A percentile compares a stretch with the other conserved stretches of the same genome.
These are phyloP conservation scores for Eupsittula cactorum DNA, from an alignment of 2,113 vertebrate genomes.

Conservation along the genomic window DNA sequence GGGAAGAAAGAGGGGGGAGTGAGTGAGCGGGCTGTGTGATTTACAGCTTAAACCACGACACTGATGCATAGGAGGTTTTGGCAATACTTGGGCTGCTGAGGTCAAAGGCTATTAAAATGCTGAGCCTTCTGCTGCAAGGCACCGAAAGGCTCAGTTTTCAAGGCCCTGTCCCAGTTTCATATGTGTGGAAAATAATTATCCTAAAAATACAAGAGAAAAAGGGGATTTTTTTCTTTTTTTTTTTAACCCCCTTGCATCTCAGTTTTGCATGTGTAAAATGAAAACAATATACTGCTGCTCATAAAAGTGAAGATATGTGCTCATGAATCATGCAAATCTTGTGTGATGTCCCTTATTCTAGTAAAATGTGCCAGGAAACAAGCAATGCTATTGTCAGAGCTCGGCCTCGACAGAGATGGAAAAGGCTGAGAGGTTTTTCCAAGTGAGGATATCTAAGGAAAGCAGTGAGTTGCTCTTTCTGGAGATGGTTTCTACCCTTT, in stretches of 20 bases:
- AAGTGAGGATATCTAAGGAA: neutral
- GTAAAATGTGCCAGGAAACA: neutral
- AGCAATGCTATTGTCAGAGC: constrained; percentile 14
- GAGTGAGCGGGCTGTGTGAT: too few relatives aligned
- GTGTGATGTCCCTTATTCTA: constrained; percentile 6
- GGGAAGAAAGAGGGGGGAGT: too few relatives aligned
- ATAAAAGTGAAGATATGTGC: neutral
- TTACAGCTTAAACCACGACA: too few relatives aligned
- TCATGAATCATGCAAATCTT: constrained; percentile 50
- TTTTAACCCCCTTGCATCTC: constrained; percentile 27
- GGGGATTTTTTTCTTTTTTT: neutral
- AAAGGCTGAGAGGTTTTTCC: neutral
- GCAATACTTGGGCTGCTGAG: neutral
- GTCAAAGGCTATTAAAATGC: neutral
- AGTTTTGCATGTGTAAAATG: constrained; percentile 45
- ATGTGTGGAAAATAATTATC: neutral
- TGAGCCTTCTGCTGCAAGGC: neutral
- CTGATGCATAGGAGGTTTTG: neutral
- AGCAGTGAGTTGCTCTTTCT: neutral
- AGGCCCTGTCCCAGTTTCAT: neutral
- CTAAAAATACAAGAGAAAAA: constrained; percentile 11
- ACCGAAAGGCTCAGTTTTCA: neutral
- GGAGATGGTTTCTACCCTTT: neutral
- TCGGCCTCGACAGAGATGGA: neutral
- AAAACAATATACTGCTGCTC: constrained; percentile 34